Base-by-base conservation (phyloP, 2,888 invertebrate species). In the Leistus spinibarbis region DNA sequence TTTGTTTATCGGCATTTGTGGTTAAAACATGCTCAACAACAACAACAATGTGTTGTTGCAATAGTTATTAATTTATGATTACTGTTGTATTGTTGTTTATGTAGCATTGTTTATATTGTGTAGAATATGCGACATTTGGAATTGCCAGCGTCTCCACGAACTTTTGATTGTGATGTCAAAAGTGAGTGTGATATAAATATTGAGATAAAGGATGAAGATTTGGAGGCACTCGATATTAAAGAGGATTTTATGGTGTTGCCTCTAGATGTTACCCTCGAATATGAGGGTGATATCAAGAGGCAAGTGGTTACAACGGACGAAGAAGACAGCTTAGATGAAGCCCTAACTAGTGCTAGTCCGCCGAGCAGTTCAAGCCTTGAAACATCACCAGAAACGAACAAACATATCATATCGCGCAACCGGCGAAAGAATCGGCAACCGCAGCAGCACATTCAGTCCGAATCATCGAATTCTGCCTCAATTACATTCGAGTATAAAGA, bases 361-460 rank as follows among this genome's bases (percentile, higher is more conserved):
- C 77, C 71, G 13, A 77, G 77, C 70, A 77, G 76, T 62, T 72
- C 77, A 9, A 64, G 54, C 20, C 78, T 71, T 68, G 78, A 79
- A 70, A 65, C 77, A 62, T 76, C 77, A 20, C 66, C 68, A 7
- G 77, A 78, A 72, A 5, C 7, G 7, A 77, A 78, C 54, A 78
- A 69, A 54, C 16, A 64, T 22, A 77, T 77, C 24, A 80, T 79
- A 3, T 78, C 81, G 17, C 82, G 81, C 77, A 83, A 80, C 69
- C 80, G 83, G 69, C 78, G 85, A 23, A 85, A 85, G 78, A 80
- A 82, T 3, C 72, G 82, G 3, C 79, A 81, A 57, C 85, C 85
- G 0, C 85, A 85, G 77, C 80, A 80, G 54, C 83, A 83, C 9
- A 77, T 83, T 3, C 82, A 82, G 74, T 79, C 81, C 10, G 82